Conservation (phyloP, 2,888 invertebrate genomes). For the Microplitis deprimator region DNA sequence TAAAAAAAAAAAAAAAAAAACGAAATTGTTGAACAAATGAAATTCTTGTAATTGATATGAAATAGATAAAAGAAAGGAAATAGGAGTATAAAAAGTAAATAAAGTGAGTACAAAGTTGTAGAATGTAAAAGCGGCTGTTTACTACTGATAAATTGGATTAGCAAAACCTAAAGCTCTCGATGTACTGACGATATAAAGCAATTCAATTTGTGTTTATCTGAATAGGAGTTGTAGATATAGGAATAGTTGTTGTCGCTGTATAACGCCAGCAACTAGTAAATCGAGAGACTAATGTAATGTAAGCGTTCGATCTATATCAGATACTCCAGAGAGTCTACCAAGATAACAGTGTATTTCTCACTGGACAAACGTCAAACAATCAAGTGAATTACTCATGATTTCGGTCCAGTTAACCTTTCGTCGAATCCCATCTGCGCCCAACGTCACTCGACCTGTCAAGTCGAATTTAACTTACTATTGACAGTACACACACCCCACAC, state of each 20-base stretch:
- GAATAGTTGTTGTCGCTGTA: neutral
- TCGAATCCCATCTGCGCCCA: neutral
- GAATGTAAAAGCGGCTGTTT: too few relatives aligned
- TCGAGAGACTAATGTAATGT: neutral
- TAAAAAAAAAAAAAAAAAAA: too few relatives aligned
- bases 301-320: neutral
- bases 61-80: too few relatives aligned
- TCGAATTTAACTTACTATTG: too few relatives aligned
- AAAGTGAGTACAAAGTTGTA: too few relatives aligned
- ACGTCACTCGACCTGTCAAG: too few relatives aligned
- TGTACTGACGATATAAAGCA: neutral
- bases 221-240: neutral
- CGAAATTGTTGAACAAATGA: too few relatives aligned
- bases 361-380: neutral
- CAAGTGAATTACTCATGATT: neutral
- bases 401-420: neutral
- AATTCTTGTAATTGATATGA: too few relatives aligned
- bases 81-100: too few relatives aligned
- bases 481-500: too few relatives aligned
- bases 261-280: neutral
- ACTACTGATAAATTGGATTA: too few relatives aligned
- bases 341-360: conserved; percentile 1
- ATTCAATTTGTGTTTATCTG: neutral
- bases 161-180: neutral
- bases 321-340: neutral